These are phyloP conservation scores for Planococcus citri DNA, from an alignment of 1,140 invertebrate species.

Conservation along the genomic window DNA sequence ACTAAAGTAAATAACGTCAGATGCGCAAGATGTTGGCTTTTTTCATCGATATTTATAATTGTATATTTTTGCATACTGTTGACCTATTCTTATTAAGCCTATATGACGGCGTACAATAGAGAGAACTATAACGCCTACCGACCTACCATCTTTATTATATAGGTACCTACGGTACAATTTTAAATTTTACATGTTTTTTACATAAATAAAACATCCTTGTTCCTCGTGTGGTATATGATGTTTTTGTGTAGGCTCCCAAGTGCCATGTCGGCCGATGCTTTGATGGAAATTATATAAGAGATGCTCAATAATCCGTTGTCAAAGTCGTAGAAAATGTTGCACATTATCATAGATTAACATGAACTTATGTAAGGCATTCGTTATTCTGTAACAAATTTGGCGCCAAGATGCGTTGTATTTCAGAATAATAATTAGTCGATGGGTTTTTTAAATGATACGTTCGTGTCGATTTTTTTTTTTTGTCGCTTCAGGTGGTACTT, in stretches of 20 bases:
- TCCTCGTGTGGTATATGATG: too few relatives aligned
- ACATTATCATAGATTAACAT: constrained; percentile 1
- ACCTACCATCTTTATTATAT: background rate
- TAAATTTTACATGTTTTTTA: background rate
- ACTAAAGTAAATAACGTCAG: background rate
- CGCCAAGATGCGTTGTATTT: too few relatives aligned
- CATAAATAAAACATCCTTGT: background rate
- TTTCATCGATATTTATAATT: background rate
- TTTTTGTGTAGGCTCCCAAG: background rate
- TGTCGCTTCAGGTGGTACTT: too few relatives aligned
- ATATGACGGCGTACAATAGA: background rate
- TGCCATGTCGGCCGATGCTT: background rate
- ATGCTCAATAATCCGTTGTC: background rate
- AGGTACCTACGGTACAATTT: background rate
- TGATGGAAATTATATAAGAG: background rate
- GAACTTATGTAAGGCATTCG: background rate
- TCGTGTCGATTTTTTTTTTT: too few relatives aligned
- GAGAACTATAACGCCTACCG: background rate
- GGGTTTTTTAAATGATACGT: too few relatives aligned
- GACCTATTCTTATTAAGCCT: background rate
- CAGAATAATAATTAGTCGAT: too few relatives aligned
- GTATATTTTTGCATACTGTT: constrained; percentile 4
- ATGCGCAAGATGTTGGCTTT: background rate
- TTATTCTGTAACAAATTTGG: too few relatives aligned
- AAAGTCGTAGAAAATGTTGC: background rate